A percentile compares a stretch with the other conserved stretches of the same genome.
Evolutionary conservation across 1,140 invertebrate species (phyloP).

Genomic region (Diuraphis noxia): DNA sequence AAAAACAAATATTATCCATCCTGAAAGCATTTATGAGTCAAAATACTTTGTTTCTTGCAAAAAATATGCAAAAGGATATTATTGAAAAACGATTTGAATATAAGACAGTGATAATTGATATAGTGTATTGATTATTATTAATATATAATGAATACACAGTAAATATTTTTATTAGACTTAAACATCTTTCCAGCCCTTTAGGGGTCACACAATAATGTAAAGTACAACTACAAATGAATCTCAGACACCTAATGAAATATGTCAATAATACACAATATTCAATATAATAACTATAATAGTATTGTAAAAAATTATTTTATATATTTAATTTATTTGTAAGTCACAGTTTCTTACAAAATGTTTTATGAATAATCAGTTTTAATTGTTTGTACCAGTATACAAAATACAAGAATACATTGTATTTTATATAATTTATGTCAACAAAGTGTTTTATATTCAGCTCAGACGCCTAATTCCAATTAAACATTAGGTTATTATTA

Average conservation of each 20-base stretch:
- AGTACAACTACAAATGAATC: slow-evolving; percentile 49
- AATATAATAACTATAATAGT: slow-evolving; percentile 33
- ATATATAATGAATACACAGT: slow-evolving; percentile 38
- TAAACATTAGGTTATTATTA: slow-evolving; percentile 44
- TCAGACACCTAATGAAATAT: slow-evolving; percentile 43
- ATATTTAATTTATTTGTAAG: slow-evolving; percentile 46
- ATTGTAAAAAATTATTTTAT: slow-evolving; percentile 50
- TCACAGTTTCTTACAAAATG: slow-evolving; percentile 37
- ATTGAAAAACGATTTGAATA: slow-evolving; percentile 44
- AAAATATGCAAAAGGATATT: slow-evolving; percentile 40
- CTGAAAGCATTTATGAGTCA: slow-evolving; percentile 47
- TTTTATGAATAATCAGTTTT: slow-evolving; percentile 34
- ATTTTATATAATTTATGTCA: slow-evolving; percentile 34
- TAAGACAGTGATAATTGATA: slow-evolving; percentile 23
- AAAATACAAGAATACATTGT: slow-evolving; percentile 30
- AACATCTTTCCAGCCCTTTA: neutral
- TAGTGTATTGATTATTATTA: slow-evolving; percentile 50
- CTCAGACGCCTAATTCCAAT: slow-evolving; percentile 37
- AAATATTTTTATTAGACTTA: slow-evolving; percentile 39
- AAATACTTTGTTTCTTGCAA: slow-evolving; percentile 30
- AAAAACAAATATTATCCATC: slow-evolving; percentile 41
- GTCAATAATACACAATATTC: slow-evolving; percentile 50
- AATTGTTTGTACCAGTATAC: slow-evolving; percentile 34
- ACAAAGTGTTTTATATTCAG: slow-evolving; percentile 11
- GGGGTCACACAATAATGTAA: slow-evolving; percentile 33